A percentile compares a stretch with the other conserved stretches of the same genome.
Evolutionary conservation across 2,888 invertebrate species (phyloP).

Genomic region (Callimorpha dominula): DNA sequence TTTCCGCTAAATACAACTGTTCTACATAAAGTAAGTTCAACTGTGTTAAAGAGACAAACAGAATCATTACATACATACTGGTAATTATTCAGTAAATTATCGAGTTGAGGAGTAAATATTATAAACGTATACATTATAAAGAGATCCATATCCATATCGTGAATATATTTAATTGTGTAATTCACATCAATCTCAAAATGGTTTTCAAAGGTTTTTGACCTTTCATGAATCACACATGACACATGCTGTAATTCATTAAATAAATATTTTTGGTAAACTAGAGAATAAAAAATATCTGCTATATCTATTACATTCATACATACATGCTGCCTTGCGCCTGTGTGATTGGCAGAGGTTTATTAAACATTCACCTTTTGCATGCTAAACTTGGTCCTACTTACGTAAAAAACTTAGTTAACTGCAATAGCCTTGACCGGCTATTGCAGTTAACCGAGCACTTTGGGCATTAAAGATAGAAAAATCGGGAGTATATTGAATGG

Average conservation of each 20-base stretch:
- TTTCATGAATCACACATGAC: slow-evolving; percentile 12
- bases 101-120: neutral
- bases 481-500: neutral
- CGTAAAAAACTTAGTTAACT: no score
- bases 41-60: no score
- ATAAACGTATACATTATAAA: neutral
- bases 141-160: neutral
- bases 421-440: no score
- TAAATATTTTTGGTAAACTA: neutral
- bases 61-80: neutral
- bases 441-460: neutral
- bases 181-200: neutral
- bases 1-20: no score
- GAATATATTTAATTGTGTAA: slow-evolving; percentile 2
- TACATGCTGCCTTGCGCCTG: no score
- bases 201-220: slow-evolving; percentile 37
- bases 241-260: slow-evolving; percentile 10
- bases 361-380: neutral
- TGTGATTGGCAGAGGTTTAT: no score
- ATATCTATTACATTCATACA: no score
- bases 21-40: no score
- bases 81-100: neutral
- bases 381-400: neutral
- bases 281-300: neutral
- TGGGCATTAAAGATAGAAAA: neutral